Conservation (phyloP, 2,888 invertebrate genomes). For the Agrochola litura region DNA sequence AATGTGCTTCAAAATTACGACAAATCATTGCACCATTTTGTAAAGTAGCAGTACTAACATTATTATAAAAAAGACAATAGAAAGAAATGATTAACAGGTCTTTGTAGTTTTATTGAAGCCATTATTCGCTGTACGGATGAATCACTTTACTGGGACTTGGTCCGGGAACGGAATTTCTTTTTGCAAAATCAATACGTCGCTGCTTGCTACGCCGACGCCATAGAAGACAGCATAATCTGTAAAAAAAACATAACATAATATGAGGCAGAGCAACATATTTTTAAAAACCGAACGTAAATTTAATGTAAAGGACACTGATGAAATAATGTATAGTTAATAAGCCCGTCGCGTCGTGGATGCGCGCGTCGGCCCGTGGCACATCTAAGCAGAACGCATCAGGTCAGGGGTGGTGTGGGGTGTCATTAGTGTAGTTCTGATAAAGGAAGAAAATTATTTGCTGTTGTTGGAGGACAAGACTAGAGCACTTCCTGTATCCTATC, state of each 20-base stretch:
- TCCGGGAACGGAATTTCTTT: conserved; percentile 48
- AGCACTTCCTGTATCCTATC: neutral
- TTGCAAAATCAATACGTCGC: conserved; percentile 58
- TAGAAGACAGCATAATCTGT: conserved; percentile 77
- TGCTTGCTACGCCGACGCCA: conserved; percentile 70
- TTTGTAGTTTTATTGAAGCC: conserved; percentile 24
- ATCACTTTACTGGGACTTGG: conserved; percentile 54
- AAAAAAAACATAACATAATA: neutral
- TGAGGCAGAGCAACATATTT: neutral
- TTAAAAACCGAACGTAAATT: neutral
- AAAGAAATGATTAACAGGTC: conserved; percentile 10
- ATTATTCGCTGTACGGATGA: conserved; percentile 47
- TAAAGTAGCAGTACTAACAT: neutral
- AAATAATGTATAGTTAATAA: neutral
- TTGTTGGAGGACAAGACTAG: neutral
- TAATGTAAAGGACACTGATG: neutral
- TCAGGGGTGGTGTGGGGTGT: neutral
- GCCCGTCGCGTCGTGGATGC: too few species aligned
- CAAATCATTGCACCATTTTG: conserved; percentile 13
- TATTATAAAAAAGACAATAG: conserved; percentile 1
- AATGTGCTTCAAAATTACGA: conserved; percentile 25
- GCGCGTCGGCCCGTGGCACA: neutral
- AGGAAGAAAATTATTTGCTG: neutral
- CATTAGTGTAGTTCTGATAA: neutral
- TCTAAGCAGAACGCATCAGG: neutral